Evolutionary conservation across 2,113 vertebrate genomes (phyloP), one percentile per base, ranked within the genome.

Genomic region (Melierax canorus): DNA sequence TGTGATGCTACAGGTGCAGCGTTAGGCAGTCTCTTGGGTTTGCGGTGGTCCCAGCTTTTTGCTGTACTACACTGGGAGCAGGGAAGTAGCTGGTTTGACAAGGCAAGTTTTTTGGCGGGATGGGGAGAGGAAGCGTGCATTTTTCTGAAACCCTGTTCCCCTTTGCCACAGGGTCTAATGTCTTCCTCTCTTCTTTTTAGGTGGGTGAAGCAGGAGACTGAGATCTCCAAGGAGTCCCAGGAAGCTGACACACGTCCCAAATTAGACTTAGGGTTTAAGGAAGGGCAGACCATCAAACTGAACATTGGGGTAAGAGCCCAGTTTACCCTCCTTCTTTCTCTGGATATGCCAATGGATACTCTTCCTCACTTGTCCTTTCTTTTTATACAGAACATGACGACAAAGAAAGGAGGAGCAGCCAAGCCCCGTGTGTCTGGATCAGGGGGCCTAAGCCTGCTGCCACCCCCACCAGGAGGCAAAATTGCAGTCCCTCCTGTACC

Each of bases 241-340:
- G 97, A 98, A 90, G 98, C 98, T 95, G 99, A 99, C 92, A 95
- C 93, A n/a, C 98, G 98, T 88, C 99, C 99, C 36, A 99, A 99
- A 94, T 98, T 99, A 94, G 99, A 99, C 95, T 98, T 99, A 43
- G 99, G 99, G 46, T 99, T 99, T 97, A 99, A 99, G 98, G 99
- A 99, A 96, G 99, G 99, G 50, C 99, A 99, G 96, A 99, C 99
- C 51, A 99, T 99, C 94, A 99, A 99, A 88, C 97, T 99, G 63
- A 99, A 99, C 96, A 99, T 99, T 60, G 99, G 99, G 98, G 99
- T 99, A 98, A 98, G 98, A 67, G 58, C 36, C 21, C n/a, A 64
- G 18, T 53, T 68, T 67, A 81, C 15, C 24, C 38, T 69, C 38
- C 69, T 53, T 68, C 79, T 75, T 81, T 63, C 27, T 76, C 6